Conservation (phyloP, 2,888 invertebrate species). For the Biston betularia region DNA sequence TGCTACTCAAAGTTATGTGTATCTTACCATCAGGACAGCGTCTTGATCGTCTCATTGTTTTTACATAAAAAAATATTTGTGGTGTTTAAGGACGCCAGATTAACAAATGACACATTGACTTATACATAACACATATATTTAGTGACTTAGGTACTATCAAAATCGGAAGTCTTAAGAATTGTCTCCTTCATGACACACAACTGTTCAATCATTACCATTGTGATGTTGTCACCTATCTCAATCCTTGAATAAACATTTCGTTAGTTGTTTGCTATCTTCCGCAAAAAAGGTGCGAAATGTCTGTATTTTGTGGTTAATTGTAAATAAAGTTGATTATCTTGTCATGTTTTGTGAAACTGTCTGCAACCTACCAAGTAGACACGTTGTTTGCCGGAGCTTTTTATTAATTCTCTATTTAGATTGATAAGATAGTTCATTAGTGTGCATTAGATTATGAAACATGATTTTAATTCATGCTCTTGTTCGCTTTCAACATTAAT, state of each 20-base stretch:
- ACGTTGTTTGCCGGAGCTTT: conserved; percentile 19
- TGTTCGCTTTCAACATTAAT: conserved; percentile 3
- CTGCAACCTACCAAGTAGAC: conserved; percentile 16
- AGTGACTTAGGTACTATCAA: no score
- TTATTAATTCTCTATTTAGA: conserved; percentile 20
- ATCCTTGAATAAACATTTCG: background rate
- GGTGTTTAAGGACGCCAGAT: no score
- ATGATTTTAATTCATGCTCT: conserved; percentile 14
- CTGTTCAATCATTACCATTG: background rate
- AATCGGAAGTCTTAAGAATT: no score
- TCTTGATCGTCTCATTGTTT: no score
- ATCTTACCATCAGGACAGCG: no score
- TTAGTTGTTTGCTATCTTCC: background rate
- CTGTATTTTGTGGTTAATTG: background rate
- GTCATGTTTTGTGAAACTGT: background rate
- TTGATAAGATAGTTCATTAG: conserved; percentile 27
- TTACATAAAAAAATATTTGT: no score
- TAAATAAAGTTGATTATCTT: background rate
- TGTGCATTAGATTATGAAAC: conserved; percentile 11
- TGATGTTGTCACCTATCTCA: background rate
- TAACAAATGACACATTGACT: no score
- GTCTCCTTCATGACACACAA: background rate
- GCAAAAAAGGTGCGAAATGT: background rate
- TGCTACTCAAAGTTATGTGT: no score
- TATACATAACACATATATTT: no score